phyloP scores from a whole-genome alignment of 2,113 vertebrate species.

The Cynocephalus volans region DNA sequence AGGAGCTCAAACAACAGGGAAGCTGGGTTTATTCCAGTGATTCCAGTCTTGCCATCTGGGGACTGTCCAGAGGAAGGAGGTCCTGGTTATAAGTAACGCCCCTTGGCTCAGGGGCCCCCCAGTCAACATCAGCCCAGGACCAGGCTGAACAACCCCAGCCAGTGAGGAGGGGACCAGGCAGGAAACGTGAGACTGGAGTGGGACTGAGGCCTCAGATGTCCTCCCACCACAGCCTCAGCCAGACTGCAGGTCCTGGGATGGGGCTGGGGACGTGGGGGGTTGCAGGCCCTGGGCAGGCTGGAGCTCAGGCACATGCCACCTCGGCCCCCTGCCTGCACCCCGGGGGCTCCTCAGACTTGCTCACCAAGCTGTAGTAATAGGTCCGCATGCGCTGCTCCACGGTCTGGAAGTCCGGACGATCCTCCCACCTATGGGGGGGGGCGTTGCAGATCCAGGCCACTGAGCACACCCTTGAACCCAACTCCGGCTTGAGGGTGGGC shows the following conservation, averaged over 20 bases:
- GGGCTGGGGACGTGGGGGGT: too few species aligned
- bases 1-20: background rate
- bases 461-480: background rate
- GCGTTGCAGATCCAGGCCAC: background rate
- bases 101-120: background rate
- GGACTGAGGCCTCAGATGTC: background rate
- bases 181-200: rapidly evolving
- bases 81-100: background rate
- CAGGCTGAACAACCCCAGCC: background rate
- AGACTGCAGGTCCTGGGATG: background rate
- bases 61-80: background rate
- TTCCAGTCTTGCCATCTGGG: background rate
- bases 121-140: background rate
- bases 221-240: background rate
- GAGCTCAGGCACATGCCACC: background rate
- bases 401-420: conserved; percentile 92
- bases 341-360: conserved; percentile 80
- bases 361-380: conserved; percentile 95
- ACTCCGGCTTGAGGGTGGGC: background rate
- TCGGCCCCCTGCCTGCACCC: background rate
- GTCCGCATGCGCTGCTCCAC: conserved; percentile 94
- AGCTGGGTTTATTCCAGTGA: conserved; percentile 74
- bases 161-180: background rate
- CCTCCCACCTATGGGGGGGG: conserved; percentile 90
- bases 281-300: background rate